A percentile compares a stretch with the other conserved stretches of the same genome.
Evolutionary conservation across 2,113 vertebrate species (phyloP).

Genomic region (Hassar affinis): DNA sequence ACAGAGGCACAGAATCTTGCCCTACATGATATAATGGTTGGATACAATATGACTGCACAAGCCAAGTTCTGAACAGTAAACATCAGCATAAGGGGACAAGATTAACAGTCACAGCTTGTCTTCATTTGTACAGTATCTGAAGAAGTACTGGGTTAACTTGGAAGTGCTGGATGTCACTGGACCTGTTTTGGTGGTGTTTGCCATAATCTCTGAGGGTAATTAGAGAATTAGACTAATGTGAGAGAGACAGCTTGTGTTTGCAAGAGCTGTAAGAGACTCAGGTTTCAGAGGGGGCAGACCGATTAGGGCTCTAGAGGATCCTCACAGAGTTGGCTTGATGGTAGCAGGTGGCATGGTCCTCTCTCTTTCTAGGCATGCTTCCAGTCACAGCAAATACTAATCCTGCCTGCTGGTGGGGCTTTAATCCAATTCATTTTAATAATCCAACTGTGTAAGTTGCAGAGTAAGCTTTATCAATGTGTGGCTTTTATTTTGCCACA

Average conservation of each 20-base stretch:
- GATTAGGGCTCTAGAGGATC: conserved; percentile 17
- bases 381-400: conserved; percentile 70
- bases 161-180: not conserved
- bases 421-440: conserved; percentile 58
- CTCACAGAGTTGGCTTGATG: not conserved
- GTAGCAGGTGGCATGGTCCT: conserved; percentile 22
- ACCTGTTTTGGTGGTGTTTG: not conserved
- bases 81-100: not conserved
- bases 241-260: conserved; percentile 14
- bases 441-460: conserved; percentile 65
- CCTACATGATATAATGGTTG: not conserved
- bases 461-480: not conserved
- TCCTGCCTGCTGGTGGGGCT: conserved; percentile 65
- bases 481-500: conserved; percentile 18
- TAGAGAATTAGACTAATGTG: conserved; percentile 30
- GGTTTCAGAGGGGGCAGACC: not conserved
- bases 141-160: conserved; percentile 21
- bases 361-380: conserved; percentile 57
- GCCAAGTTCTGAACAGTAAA: not conserved
- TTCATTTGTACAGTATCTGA: conserved; percentile 14
- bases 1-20: conserved; percentile 14
- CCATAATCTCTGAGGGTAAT: conserved; percentile 18
- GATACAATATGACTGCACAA: not conserved
- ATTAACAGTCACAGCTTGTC: conserved; percentile 11
- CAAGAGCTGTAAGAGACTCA: not conserved